Conservation (phyloP, 2,888 invertebrate species). For the Hyalella azteca region DNA sequence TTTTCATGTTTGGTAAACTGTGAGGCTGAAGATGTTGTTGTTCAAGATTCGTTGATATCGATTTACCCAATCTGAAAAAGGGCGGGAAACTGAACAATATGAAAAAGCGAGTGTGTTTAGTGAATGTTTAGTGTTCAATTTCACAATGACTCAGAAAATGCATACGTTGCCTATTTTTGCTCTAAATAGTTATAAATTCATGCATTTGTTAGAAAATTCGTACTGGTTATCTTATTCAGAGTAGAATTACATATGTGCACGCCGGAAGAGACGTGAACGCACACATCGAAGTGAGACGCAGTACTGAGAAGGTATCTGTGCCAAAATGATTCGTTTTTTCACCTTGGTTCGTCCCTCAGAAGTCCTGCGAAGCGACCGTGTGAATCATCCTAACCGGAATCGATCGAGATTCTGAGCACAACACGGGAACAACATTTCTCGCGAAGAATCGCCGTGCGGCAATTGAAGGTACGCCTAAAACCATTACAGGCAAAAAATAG, state of each 20-base stretch:
- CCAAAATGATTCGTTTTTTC: constrained; percentile 27
- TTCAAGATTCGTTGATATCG: neutral
- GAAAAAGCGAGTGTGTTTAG: neutral
- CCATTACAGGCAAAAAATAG: too few relatives aligned
- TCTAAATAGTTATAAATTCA: neutral
- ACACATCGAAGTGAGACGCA: neutral
- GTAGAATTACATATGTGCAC: neutral
- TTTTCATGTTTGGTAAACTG: too few relatives aligned
- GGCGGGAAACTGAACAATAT: constrained; percentile 1
- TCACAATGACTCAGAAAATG: too few relatives aligned
- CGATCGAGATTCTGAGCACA: constrained; percentile 2
- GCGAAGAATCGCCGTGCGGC: too few relatives aligned
- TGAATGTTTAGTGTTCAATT: too few relatives aligned
- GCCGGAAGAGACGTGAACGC: constrained; percentile 8
- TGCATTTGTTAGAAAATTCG: neutral
- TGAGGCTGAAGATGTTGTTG: too few relatives aligned
- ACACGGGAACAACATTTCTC: too few relatives aligned
- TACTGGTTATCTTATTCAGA: too few relatives aligned
- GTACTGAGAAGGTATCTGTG: constrained; percentile 20
- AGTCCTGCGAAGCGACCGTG: constrained; percentile 11
- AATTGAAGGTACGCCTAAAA: too few relatives aligned
- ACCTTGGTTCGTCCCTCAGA: neutral
- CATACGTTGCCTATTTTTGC: neutral
- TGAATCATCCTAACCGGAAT: constrained; percentile 18
- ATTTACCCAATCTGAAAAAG: constrained; percentile 3